phyloP scores from a whole-genome alignment of 2,888 invertebrate species.

The Cheilosia scutellata region DNA sequence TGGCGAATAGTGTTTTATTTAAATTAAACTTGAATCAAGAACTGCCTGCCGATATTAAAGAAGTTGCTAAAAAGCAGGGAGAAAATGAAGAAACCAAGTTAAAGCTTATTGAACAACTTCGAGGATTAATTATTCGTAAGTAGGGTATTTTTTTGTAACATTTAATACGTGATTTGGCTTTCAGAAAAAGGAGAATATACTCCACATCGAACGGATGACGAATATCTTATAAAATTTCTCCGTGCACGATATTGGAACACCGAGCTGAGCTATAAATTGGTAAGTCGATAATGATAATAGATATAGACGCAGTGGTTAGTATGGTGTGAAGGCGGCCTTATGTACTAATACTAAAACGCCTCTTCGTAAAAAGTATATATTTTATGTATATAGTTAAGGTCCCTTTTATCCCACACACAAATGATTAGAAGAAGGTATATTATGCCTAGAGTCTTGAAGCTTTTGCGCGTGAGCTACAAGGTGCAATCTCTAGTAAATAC shows the following conservation, averaged over 20 bases:
- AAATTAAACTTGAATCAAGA: slow-evolving; percentile 87
- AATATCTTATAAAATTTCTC: slow-evolving; percentile 89
- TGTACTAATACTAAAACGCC: too few relatives aligned
- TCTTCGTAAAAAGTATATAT: too few relatives aligned
- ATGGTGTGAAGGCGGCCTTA: too few relatives aligned
- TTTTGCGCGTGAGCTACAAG: too few relatives aligned
- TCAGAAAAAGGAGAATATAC: slow-evolving; percentile 90
- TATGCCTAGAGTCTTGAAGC: too few relatives aligned
- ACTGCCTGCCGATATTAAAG: slow-evolving; percentile 87
- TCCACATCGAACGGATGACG: slow-evolving; percentile 91
- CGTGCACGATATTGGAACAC: slow-evolving; percentile 90
- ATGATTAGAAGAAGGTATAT: too few relatives aligned
- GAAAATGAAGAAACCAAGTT: slow-evolving; percentile 89
- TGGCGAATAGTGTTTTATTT: slow-evolving; percentile 83
- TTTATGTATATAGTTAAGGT: too few relatives aligned
- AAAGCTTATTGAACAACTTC: slow-evolving; percentile 89
- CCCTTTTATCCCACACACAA: too few relatives aligned
- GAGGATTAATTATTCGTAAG: slow-evolving; percentile 90
- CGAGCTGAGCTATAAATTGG: slow-evolving; percentile 90
- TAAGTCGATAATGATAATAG: slow-evolving; percentile 83
- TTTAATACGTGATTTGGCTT: slow-evolving; percentile 78
- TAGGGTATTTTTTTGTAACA: background rate
- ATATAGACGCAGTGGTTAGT: background rate
- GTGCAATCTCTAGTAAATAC: too few relatives aligned
- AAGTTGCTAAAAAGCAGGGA: slow-evolving; percentile 87